A percentile compares a stretch with the other conserved stretches of the same genome.
These are phyloP conservation scores for Pteropus alecto DNA, from an alignment of 2,113 vertebrate genomes.

Conservation along the genomic window DNA sequence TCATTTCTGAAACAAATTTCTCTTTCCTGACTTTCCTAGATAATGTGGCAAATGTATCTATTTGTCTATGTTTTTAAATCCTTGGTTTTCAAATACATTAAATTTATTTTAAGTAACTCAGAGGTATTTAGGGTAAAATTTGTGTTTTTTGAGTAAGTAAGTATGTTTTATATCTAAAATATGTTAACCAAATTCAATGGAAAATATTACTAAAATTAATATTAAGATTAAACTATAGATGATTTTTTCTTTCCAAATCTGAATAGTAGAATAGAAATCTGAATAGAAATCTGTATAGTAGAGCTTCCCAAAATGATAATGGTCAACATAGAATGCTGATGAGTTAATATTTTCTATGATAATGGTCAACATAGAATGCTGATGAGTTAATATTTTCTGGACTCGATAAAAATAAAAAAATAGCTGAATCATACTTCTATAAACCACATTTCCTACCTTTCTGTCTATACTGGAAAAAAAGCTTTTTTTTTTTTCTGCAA, in stretches of 20 bases:
- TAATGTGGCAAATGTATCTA: neutral
- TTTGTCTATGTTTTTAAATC: neutral
- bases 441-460: neutral
- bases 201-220: neutral
- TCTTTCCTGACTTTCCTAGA: neutral
- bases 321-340: too few species aligned
- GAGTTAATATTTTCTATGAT: neutral
- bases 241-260: neutral
- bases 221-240: neutral
- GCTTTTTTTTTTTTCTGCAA: neutral
- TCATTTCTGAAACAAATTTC: neutral
- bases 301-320: neutral
- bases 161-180: neutral
- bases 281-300: neutral
- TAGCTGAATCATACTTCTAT: neutral
- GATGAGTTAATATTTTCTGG: neutral
- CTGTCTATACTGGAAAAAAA: neutral
- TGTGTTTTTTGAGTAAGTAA: neutral
- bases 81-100: neutral
- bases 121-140: neutral
- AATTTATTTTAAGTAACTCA: neutral
- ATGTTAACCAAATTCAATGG: neutral
- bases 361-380: neutral
- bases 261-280: too few species aligned
- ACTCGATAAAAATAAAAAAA: neutral